phyloP scores from a whole-genome alignment of 1,140 invertebrate genomes.

The Aplysia californica region DNA sequence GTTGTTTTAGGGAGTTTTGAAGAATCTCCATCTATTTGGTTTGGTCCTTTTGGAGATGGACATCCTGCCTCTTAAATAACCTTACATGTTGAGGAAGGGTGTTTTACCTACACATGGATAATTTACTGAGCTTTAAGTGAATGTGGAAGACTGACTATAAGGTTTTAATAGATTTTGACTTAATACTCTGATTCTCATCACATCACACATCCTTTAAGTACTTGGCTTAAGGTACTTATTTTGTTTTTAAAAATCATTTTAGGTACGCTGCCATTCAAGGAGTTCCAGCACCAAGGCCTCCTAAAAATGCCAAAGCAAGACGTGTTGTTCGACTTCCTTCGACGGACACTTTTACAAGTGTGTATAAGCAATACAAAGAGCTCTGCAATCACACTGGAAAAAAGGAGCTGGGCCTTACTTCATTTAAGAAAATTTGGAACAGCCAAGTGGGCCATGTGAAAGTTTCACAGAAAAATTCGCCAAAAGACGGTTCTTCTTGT shows the following conservation, averaged over 20 bases:
- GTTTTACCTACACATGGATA: too few relatives aligned
- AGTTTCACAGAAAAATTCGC: neutral
- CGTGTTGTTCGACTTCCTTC: slow-evolving; percentile 1
- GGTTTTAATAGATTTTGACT: neutral
- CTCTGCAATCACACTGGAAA: neutral
- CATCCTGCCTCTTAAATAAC: too few relatives aligned
- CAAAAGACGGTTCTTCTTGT: too few relatives aligned
- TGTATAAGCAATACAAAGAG: slow-evolving; percentile 18
- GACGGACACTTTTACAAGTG: neutral
- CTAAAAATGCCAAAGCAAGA: neutral
- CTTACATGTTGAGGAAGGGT: too few relatives aligned
- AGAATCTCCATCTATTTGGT: too few relatives aligned
- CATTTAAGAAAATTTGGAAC: slow-evolving; percentile 13
- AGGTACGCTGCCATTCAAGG: slow-evolving; percentile 2
- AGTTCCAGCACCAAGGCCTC: neutral
- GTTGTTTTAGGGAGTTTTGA: too few relatives aligned
- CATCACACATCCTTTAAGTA: neutral
- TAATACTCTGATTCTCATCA: neutral
- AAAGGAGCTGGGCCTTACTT: neutral
- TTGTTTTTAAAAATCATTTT: too few relatives aligned
- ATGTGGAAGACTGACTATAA: neutral
- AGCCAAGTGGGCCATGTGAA: neutral
- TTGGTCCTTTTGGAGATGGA: too few relatives aligned
- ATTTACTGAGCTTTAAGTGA: neutral
- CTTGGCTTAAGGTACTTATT: too few relatives aligned